Evolutionary conservation across 2,888 invertebrate species (phyloP).

Genomic region (Pseudanteris insignis): DNA sequence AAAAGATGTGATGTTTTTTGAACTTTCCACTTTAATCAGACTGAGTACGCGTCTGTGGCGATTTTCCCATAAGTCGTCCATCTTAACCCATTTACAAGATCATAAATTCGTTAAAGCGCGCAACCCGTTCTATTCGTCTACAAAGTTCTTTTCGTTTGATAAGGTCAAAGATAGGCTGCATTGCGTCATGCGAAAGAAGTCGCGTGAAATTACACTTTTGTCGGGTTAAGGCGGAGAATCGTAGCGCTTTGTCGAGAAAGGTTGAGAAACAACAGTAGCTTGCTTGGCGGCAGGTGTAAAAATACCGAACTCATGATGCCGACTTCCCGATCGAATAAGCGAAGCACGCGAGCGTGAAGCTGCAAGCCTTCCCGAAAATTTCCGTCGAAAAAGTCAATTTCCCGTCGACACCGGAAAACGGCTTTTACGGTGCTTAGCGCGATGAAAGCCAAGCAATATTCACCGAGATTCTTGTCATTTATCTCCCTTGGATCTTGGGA

Average conservation of each 20-base stretch:
- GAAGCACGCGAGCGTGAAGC: slow-evolving; percentile 31
- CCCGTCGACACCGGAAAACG: slow-evolving; percentile 31
- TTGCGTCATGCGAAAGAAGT: slow-evolving; percentile 45
- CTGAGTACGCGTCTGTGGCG: slow-evolving; percentile 11
- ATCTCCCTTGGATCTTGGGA: slow-evolving; percentile 19
- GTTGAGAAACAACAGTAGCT: slow-evolving; percentile 39
- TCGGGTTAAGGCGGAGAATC: slow-evolving; percentile 37
- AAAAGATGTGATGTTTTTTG: slow-evolving; percentile 5
- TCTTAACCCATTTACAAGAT: slow-evolving; percentile 16
- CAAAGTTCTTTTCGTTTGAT: slow-evolving; percentile 37
- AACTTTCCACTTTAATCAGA: slow-evolving; percentile 17
- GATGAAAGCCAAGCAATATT: slow-evolving; percentile 10
- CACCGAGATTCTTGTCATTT: slow-evolving; percentile 16
- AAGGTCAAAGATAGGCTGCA: slow-evolving; percentile 37
- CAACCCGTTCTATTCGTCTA: slow-evolving; percentile 16
- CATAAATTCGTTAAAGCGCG: slow-evolving; percentile 23
- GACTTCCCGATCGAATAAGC: slow-evolving; percentile 32
- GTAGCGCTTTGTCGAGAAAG: slow-evolving; percentile 30
- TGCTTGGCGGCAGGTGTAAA: slow-evolving; percentile 42
- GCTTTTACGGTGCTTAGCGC: slow-evolving; percentile 14
- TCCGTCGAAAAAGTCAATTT: slow-evolving; percentile 30
- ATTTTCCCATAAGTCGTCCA: slow-evolving; percentile 22
- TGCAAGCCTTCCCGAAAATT: slow-evolving; percentile 30
- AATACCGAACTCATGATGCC: slow-evolving; percentile 20
- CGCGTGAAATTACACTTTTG: slow-evolving; percentile 45